These are phyloP conservation scores for Brachyptera risi DNA, from an alignment of 2,888 invertebrate genomes.

Conservation along the genomic window DNA sequence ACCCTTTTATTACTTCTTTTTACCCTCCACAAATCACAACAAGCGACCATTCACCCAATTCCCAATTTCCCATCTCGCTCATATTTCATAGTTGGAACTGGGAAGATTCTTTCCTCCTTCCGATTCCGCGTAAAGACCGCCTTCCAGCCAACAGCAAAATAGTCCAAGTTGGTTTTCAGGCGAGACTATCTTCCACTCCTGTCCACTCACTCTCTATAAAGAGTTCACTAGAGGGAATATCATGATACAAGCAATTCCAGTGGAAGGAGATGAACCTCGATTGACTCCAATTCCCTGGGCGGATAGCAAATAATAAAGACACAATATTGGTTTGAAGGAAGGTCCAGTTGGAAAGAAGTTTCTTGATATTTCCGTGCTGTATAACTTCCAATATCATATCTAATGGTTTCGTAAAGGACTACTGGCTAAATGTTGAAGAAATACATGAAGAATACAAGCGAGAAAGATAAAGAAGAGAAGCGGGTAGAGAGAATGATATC, in stretches of 20 bases:
- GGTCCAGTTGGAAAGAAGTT: slow-evolving; percentile 2
- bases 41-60: slow-evolving; percentile 20
- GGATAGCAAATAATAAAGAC: slow-evolving; percentile 19
- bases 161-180: no score
- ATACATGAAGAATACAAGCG: no score
- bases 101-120: no score
- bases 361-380: not conserved
- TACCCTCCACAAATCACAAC: slow-evolving; percentile 11
- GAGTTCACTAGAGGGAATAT: slow-evolving; percentile 5
- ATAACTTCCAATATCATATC: slow-evolving; percentile 15
- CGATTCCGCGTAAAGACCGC: no score
- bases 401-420: slow-evolving; percentile 5
- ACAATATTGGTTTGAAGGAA: slow-evolving; percentile 10
- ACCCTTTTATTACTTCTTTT: not conserved
- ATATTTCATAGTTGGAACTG: slow-evolving; percentile 14
- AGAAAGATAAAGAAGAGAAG: no score
- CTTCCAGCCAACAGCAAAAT: no score
- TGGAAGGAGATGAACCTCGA: slow-evolving; percentile 8
- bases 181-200: no score
- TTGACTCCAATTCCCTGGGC: slow-evolving; percentile 19
- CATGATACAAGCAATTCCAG: slow-evolving; percentile 1
- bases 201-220: slow-evolving; percentile 7
- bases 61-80: slow-evolving; percentile 20
- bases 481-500: no score
- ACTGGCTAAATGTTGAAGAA: no score